Evolutionary conservation across 2,797 vertebrate species (phyloP).

Genomic region (Tapirus indicus): DNA sequence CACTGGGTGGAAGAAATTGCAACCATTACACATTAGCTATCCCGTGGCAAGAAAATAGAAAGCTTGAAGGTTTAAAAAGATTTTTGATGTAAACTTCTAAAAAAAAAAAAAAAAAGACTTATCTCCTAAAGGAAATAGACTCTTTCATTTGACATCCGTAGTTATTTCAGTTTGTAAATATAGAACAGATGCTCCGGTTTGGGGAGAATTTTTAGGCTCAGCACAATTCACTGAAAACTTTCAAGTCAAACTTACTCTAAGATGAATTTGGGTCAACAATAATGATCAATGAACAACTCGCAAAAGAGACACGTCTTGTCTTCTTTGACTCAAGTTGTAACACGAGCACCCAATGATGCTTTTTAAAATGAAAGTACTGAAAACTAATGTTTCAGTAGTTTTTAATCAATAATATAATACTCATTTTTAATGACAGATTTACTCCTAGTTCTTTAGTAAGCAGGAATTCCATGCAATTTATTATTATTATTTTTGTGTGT

Average conservation of each 20-base stretch:
- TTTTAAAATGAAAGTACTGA: constrained; percentile 73
- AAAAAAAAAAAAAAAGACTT: constrained; percentile 54
- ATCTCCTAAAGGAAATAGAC: constrained; percentile 76
- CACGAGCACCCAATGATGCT: constrained; percentile 52
- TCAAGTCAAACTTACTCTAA: constrained; percentile 70
- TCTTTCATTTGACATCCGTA: constrained; percentile 76
- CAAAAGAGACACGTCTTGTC: background rate
- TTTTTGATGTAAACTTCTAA: constrained; percentile 35
- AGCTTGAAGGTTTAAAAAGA: constrained; percentile 64
- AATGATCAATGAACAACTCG: constrained; percentile 9
- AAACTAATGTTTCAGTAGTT: constrained; percentile 63
- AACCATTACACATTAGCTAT: constrained; percentile 48
- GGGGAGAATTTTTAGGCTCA: constrained; percentile 67
- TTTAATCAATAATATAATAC: constrained; percentile 61
- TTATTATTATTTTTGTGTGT: too few relatives aligned
- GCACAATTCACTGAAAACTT: constrained; percentile 63
- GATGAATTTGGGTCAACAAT: constrained; percentile 79
- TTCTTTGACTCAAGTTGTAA: constrained; percentile 56
- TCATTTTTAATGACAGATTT: constrained; percentile 41
- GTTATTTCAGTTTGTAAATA: constrained; percentile 78
- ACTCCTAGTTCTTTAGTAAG: constrained; percentile 57
- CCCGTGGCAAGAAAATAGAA: constrained; percentile 36
- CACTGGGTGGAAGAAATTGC: constrained; percentile 89
- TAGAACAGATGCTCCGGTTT: background rate
- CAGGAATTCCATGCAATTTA: constrained; percentile 53